Percentiles rank a stretch among this genome's conserved stretches.
Conservation (phyloP, 2,888 invertebrate genomes). For the Lumbricus terrestris region DNA sequence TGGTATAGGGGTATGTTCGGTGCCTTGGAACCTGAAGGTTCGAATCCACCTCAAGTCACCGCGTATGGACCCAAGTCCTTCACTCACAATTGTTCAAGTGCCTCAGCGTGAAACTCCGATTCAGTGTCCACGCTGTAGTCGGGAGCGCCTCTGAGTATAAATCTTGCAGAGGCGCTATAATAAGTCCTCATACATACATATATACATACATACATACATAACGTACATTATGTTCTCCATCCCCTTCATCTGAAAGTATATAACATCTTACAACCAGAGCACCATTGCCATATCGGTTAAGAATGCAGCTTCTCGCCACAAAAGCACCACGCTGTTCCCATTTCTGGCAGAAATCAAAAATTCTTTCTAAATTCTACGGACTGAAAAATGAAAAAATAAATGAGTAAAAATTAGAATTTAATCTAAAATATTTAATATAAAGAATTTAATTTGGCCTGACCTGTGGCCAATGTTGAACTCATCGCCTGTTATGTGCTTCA, state of each 20-base stretch:
- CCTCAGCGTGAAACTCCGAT: too few species aligned
- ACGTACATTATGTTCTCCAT: not conserved
- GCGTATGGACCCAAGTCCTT: too few species aligned
- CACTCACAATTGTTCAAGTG: too few species aligned
- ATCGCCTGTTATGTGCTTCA: conserved; percentile 70
- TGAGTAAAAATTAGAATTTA: too few species aligned
- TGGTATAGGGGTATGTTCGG: too few species aligned
- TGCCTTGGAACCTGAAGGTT: too few species aligned
- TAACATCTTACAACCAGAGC: not conserved
- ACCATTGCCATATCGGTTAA: not conserved
- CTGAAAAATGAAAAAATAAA: not conserved
- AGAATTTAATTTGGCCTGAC: conserved; percentile 18
- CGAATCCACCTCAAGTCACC: too few species aligned
- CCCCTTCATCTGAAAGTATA: not conserved
- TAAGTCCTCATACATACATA: too few species aligned
- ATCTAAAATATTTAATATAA: not conserved
- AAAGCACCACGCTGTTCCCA: not conserved
- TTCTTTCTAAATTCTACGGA: not conserved
- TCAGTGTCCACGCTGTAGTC: too few species aligned
- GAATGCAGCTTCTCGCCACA: not conserved
- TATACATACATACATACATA: too few species aligned
- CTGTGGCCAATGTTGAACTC: conserved; percentile 66
- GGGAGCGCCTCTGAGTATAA: too few species aligned
- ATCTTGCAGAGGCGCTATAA: too few species aligned
- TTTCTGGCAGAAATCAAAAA: not conserved